Conservation (phyloP, 2,888 invertebrate species). For the Ecliptopera silaceata region DNA sequence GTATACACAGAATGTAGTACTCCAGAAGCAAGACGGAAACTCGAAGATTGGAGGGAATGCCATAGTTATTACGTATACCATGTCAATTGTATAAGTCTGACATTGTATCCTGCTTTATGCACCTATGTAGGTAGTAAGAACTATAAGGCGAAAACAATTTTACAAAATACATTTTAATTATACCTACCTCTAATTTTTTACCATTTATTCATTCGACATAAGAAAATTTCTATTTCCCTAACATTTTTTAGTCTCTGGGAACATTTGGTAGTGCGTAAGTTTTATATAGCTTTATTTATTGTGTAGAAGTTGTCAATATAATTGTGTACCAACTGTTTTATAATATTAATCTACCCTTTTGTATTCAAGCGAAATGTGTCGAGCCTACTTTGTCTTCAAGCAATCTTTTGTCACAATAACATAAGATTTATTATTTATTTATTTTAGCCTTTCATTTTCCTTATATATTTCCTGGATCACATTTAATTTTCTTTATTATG, state of each 20-base stretch:
- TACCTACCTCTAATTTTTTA: not conserved
- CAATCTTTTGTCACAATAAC: too few species aligned
- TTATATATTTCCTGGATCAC: too few species aligned
- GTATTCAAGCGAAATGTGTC: not conserved
- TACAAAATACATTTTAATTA: too few species aligned
- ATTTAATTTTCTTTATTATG: too few species aligned
- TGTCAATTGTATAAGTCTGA: constrained; percentile 12
- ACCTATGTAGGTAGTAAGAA: not conserved
- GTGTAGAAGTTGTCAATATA: not conserved
- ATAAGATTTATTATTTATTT: too few species aligned
- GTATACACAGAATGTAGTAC: constrained; percentile 1
- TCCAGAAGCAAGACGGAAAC: not conserved
- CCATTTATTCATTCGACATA: not conserved
- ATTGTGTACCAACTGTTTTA: not conserved
- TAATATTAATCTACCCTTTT: not conserved
- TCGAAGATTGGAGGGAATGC: not conserved
- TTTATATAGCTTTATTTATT: not conserved
- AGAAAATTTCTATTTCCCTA: not conserved
- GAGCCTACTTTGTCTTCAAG: too few species aligned
- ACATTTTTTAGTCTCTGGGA: not conserved
- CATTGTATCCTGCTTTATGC: not conserved
- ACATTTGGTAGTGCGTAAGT: not conserved
- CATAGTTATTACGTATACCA: not conserved
- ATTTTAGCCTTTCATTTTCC: too few species aligned
- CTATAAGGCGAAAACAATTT: too few species aligned